A percentile compares a stretch with the other conserved stretches of the same genome.
These are phyloP conservation scores for Cyprinodon brontotheroides DNA, from an alignment of 2,113 vertebrate genomes.

Conservation along the genomic window DNA sequence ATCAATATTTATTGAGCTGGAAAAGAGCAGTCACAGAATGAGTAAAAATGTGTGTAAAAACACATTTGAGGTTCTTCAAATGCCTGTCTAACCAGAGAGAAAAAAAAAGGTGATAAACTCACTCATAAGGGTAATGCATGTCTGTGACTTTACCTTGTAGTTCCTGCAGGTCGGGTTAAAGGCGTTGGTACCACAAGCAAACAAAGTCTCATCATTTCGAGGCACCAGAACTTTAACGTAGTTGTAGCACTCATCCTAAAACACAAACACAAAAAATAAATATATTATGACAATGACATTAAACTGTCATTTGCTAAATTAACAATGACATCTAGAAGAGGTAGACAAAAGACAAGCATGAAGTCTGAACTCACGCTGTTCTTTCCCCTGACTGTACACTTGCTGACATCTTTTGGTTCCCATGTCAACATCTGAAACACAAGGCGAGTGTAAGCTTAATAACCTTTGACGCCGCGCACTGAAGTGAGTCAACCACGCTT, in stretches of 20 bases:
- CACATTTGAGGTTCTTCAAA: neutral
- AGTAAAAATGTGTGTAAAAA: neutral
- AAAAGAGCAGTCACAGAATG: slow-evolving; percentile 1
- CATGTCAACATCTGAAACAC: slow-evolving; percentile 76
- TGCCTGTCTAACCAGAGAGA: neutral
- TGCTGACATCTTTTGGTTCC: slow-evolving; percentile 77
- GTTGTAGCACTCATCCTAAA: slow-evolving; percentile 91
- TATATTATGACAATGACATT: neutral
- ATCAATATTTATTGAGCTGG: slow-evolving; percentile 1
- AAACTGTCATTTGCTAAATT: neutral
- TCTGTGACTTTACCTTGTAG: slow-evolving; percentile 78
- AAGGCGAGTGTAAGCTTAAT: neutral
- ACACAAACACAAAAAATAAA: neutral
- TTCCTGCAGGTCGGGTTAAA: slow-evolving; percentile 89
- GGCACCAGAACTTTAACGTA: slow-evolving; percentile 89
- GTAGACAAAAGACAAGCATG: no score
- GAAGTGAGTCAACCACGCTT: neutral
- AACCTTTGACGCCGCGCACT: neutral
- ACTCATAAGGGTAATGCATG: neutral
- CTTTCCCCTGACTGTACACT: slow-evolving; percentile 77
- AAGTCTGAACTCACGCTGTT: slow-evolving; percentile 72
- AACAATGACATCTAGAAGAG: neutral
- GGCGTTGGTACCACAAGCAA: slow-evolving; percentile 89
- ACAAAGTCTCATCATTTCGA: slow-evolving; percentile 83
- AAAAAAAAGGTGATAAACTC: neutral